These are phyloP conservation scores for Tautogolabrus adspersus DNA, from an alignment of 2,113 vertebrate genomes.

Conservation along the genomic window DNA sequence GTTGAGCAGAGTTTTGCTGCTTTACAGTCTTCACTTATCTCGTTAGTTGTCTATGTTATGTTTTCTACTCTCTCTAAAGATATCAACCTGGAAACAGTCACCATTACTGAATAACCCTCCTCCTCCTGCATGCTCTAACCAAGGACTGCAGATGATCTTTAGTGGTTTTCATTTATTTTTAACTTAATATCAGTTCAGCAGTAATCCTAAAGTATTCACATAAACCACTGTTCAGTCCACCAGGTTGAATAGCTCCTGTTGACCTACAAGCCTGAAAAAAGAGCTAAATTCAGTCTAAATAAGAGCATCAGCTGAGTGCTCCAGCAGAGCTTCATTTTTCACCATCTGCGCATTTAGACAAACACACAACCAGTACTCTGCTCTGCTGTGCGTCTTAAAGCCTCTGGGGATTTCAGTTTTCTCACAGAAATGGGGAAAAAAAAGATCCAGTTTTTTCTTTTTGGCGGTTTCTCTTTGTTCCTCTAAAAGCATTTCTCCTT, in stretches of 20 bases:
- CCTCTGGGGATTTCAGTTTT: slow-evolving; percentile 5
- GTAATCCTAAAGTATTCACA: neutral
- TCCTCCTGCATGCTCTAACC: too few relatives aligned
- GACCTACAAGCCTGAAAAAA: neutral
- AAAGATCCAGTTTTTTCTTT: neutral
- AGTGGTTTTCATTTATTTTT: too few relatives aligned
- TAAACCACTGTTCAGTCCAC: neutral
- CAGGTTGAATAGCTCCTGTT: slow-evolving; percentile 18
- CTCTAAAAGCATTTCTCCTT: slow-evolving; percentile 52
- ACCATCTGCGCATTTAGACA: slow-evolving; percentile 41
- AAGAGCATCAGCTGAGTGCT: slow-evolving; percentile 11
- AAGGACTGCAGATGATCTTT: too few relatives aligned
- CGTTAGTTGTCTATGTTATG: too few relatives aligned
- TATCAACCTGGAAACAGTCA: too few relatives aligned
- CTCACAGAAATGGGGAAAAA: slow-evolving; percentile 1
- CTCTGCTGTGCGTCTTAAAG: slow-evolving; percentile 1
- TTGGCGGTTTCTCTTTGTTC: slow-evolving; percentile 22
- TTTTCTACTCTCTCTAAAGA: too few relatives aligned
- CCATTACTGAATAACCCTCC: too few relatives aligned
- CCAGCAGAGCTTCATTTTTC: slow-evolving; percentile 32
- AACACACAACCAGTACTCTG: slow-evolving; percentile 18
- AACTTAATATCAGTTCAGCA: neutral
- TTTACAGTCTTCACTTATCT: too few relatives aligned
- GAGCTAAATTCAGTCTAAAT: slow-evolving; percentile 8
- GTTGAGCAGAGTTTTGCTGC: too few relatives aligned